Evolutionary conservation across 2,113 vertebrate species (phyloP).

Genomic region (Microcebus jonahi): DNA sequence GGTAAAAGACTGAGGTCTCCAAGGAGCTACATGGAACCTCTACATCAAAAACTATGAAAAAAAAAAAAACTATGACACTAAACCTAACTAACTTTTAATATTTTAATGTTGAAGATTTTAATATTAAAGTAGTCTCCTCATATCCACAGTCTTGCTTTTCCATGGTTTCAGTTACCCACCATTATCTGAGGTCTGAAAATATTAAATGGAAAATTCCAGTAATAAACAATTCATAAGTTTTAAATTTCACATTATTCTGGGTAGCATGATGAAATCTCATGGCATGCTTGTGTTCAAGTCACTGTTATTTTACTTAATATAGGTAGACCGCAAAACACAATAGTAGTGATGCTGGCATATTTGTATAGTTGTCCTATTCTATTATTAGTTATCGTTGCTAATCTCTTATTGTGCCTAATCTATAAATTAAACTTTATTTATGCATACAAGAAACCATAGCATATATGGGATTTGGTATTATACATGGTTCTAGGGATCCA

Average conservation of each 20-base stretch:
- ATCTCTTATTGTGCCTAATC: background rate
- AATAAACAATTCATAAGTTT: background rate
- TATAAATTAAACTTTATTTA: background rate
- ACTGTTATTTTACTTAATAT: background rate
- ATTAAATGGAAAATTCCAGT: background rate
- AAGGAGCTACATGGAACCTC: background rate
- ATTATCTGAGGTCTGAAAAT: background rate
- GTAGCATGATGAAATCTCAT: background rate
- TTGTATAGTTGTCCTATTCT: background rate
- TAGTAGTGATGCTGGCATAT: background rate
- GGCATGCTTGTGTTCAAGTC: background rate
- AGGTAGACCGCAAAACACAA: background rate
- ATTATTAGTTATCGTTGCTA: background rate
- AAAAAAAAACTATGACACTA: constrained; percentile 40
- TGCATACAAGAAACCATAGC: background rate
- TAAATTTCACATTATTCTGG: background rate
- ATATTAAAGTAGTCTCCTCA: background rate
- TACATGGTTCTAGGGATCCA: background rate
- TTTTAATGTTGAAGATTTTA: constrained; percentile 26
- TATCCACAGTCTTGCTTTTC: background rate
- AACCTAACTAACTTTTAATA: background rate
- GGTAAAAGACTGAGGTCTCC: constrained; percentile 48
- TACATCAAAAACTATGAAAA: background rate
- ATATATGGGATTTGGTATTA: background rate
- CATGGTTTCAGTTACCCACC: background rate